Evolutionary conservation across 2,888 invertebrate species (phyloP).

Genomic region (Belgica antarctica): DNA sequence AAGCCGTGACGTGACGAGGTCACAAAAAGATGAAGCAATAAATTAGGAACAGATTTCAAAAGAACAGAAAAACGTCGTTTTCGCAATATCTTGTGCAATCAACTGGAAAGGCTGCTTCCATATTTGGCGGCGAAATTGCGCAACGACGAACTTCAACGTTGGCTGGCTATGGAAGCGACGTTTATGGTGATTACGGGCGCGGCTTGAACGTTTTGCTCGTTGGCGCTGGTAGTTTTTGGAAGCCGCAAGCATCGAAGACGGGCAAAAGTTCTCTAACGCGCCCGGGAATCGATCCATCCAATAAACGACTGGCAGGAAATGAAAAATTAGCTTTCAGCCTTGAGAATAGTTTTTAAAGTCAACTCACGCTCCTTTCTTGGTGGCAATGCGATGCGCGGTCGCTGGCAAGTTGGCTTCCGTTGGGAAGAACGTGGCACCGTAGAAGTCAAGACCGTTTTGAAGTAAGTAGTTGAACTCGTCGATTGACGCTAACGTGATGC

Average conservation of each 20-base stretch:
- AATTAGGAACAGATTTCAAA: background rate
- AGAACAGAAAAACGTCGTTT: background rate
- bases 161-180: background rate
- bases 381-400: conserved; percentile 62
- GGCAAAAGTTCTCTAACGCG: conserved; percentile 72
- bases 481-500: conserved; percentile 71
- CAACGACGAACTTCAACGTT: background rate
- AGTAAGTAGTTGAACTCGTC: conserved; percentile 75
- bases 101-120: background rate
- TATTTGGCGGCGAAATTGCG: background rate
- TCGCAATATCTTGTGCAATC: conserved; percentile 25
- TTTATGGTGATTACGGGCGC: conserved; percentile 45
- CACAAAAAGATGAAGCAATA: background rate
- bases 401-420: conserved; percentile 72
- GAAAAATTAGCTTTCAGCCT: background rate
- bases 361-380: conserved; percentile 53
- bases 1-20: no score
- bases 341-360: background rate
- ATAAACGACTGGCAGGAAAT: conserved; percentile 56
- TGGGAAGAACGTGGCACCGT: conserved; percentile 83
- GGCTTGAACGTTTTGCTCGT: conserved; percentile 74
- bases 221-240: conserved; percentile 77
- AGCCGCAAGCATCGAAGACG: conserved; percentile 83
- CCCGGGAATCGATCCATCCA: conserved; percentile 67
- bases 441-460: conserved; percentile 82